Evolutionary conservation across 2,113 vertebrate species (phyloP).

Genomic region (Silurus asotus): DNA sequence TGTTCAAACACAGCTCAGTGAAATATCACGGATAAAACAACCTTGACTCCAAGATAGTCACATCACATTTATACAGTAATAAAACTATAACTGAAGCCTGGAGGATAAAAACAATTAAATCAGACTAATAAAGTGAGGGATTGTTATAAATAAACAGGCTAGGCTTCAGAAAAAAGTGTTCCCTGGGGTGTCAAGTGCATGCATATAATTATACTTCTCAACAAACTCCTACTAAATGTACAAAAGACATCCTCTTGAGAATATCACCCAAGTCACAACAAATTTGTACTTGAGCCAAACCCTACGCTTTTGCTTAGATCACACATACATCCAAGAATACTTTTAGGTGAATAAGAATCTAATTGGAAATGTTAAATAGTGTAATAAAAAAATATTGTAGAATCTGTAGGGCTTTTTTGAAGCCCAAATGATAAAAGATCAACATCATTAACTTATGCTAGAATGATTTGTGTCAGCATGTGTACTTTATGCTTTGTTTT

Average conservation of each 20-base stretch:
- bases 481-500: not conserved
- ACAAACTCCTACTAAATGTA: not conserved
- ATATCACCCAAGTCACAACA: not conserved
- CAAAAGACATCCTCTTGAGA: not conserved
- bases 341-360: not conserved
- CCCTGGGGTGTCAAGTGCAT: not conserved
- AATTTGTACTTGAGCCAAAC: not conserved
- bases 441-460: not conserved
- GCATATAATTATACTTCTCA: not conserved
- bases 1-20: not conserved
- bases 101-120: not conserved
- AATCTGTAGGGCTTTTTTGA: not conserved
- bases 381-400: not conserved
- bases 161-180: not conserved
- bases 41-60: not conserved
- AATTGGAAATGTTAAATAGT: too few species aligned
- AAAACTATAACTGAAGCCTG: not conserved
- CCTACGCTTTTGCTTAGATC: not conserved
- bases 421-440: not conserved
- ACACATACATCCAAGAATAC: not conserved
- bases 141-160: not conserved
- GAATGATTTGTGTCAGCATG: not conserved
- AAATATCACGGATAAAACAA: not conserved
- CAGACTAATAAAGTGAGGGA: not conserved
- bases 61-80: not conserved